Evolutionary conservation across 2,113 vertebrate species (phyloP).

Genomic region (Sula dactylatra): DNA sequence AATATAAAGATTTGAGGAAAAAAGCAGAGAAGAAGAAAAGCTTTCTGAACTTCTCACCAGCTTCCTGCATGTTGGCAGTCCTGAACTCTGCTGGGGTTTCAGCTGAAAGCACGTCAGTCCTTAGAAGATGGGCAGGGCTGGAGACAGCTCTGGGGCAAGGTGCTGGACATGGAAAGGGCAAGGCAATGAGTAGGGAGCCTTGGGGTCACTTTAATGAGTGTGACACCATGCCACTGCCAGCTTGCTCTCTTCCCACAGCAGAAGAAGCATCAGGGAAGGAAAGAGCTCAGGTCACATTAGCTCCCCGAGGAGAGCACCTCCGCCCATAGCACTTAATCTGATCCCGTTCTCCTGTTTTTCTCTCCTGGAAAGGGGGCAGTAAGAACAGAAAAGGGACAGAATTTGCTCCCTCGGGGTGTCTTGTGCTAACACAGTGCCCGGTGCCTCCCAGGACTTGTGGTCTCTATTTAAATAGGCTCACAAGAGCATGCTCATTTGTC

Average conservation of each 20-base stretch:
- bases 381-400: neutral
- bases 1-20: neutral
- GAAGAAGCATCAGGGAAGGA: neutral
- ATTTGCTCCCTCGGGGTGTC: neutral
- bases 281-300: neutral
- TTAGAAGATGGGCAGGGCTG: neutral
- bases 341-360: neutral
- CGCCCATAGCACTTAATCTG: too few relatives aligned
- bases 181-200: neutral
- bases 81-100: neutral
- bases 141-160: neutral
- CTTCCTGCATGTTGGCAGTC: neutral
- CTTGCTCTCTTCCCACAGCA: neutral
- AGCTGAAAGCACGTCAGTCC: neutral
- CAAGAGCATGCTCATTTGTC: neutral
- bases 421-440: neutral
- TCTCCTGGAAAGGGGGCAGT: neutral
- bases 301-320: neutral
- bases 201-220: fast-evolving
- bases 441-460: neutral
- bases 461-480: neutral
- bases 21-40: neutral
- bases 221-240: neutral
- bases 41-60: neutral
- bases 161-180: too few relatives aligned